A percentile compares a stretch with the other conserved stretches of the same genome.
Evolutionary conservation across 2,113 vertebrate genomes (phyloP).

Genomic region (Pseudolaguvia tuberculata): DNA sequence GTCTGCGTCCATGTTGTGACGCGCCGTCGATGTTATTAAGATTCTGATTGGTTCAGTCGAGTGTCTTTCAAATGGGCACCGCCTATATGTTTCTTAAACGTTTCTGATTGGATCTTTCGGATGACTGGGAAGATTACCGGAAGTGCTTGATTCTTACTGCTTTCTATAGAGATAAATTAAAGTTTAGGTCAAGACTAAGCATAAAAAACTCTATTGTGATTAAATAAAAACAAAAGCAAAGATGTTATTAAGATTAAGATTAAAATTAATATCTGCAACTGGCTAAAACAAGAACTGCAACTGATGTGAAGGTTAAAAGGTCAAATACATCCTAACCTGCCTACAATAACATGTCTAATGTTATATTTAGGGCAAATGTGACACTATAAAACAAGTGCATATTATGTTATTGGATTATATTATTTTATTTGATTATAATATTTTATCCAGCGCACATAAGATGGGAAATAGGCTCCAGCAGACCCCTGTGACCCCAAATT

Average conservation of each 20-base stretch:
- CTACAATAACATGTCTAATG: not conserved
- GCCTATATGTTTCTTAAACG: not conserved
- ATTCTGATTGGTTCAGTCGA: not conserved
- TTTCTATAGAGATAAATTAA: too few species aligned
- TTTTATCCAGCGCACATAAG: too few species aligned
- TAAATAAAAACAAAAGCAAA: too few species aligned
- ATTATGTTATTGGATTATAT: not conserved
- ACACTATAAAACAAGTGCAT: not conserved
- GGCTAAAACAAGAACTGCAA: not conserved
- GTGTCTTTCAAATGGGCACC: not conserved
- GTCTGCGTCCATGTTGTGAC: slow-evolving; percentile 18
- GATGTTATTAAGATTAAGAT: not conserved
- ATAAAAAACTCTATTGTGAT: too few species aligned
- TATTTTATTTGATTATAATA: too few species aligned
- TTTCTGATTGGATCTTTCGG: not conserved
- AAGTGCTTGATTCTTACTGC: not conserved
- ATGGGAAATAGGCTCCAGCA: too few species aligned
- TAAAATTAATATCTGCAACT: not conserved
- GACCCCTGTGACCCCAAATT: too few species aligned
- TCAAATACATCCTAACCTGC: not conserved
- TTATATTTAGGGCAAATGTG: not conserved
- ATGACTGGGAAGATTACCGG: not conserved
- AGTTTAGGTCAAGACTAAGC: too few species aligned
- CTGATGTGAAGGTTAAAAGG: slow-evolving; percentile 1
- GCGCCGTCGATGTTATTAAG: not conserved